phyloP scores from a whole-genome alignment of 2,888 invertebrate species.

The Tholera decimalis region DNA sequence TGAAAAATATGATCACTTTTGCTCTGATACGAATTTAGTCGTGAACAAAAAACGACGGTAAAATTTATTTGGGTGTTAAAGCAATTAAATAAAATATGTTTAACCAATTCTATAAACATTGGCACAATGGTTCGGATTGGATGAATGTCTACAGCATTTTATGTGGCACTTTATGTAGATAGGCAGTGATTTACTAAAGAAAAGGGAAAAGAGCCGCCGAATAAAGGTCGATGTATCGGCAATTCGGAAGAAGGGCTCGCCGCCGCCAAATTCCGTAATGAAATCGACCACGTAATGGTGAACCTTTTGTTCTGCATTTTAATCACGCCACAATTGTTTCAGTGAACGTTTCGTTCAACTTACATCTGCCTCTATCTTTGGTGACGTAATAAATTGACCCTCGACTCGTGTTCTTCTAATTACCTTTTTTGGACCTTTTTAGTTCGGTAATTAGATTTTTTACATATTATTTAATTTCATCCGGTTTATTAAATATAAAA shows the following conservation, averaged over 20 bases:
- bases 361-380: conserved; percentile 47
- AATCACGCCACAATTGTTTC: conserved; percentile 61
- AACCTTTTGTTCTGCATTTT: conserved; percentile 68
- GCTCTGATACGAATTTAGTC: conserved; percentile 41
- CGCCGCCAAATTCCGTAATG: conserved; percentile 55
- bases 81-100: conserved; percentile 58
- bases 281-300: conserved; percentile 66
- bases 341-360: conserved; percentile 45
- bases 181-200: conserved; percentile 59
- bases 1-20: conserved; percentile 43
- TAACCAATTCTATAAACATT: conserved; percentile 57
- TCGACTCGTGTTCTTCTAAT: conserved; percentile 47
- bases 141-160: conserved; percentile 49
- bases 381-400: conserved; percentile 56
- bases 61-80: conserved; percentile 46
- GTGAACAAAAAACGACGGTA: conserved; percentile 15
- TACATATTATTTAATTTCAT: conserved; percentile 12
- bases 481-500: not conserved
- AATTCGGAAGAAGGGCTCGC: conserved; percentile 48
- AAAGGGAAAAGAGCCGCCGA: conserved; percentile 47
- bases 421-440: conserved; percentile 43
- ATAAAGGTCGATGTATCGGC: conserved; percentile 58
- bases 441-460: conserved; percentile 19
- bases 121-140: conserved; percentile 44
- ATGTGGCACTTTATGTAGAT: conserved; percentile 53